Conservation (phyloP, 2,888 invertebrate species). For the Keiferia lycopersicella region DNA sequence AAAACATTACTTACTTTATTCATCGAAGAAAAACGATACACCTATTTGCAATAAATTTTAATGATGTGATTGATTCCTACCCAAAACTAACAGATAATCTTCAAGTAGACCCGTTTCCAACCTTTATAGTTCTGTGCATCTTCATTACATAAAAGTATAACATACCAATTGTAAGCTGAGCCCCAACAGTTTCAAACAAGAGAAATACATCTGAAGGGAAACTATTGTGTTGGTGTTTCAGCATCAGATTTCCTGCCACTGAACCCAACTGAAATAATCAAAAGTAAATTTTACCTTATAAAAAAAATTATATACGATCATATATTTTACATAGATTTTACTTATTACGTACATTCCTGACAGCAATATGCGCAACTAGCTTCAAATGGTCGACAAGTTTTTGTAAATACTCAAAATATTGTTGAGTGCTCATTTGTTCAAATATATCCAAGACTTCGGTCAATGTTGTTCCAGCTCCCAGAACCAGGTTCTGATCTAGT, state of each 20-base stretch:
- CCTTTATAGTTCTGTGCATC: no score
- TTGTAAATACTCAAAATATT: slow-evolving; percentile 81
- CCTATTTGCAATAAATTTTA: no score
- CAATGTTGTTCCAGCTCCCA: slow-evolving; percentile 61
- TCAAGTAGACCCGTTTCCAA: no score
- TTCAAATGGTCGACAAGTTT: slow-evolving; percentile 84
- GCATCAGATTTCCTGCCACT: slow-evolving; percentile 86
- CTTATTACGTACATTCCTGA: slow-evolving; percentile 84
- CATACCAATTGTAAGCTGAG: slow-evolving; percentile 54
- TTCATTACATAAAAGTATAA: slow-evolving; percentile 7
- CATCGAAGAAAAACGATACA: no score
- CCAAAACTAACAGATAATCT: no score
- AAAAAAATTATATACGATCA: neutral
- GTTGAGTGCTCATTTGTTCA: slow-evolving; percentile 55
- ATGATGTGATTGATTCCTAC: no score
- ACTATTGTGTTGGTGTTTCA: slow-evolving; percentile 84
- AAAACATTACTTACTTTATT: no score
- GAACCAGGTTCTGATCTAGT: slow-evolving; percentile 62
- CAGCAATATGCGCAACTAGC: slow-evolving; percentile 85
- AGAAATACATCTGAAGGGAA: slow-evolving; percentile 88
- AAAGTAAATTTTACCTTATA: no score
- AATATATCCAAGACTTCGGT: slow-evolving; percentile 76
- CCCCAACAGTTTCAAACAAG: slow-evolving; percentile 61
- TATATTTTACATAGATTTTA: no score
- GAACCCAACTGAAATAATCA: slow-evolving; percentile 76